A percentile compares a stretch with the other conserved stretches of the same genome.
Conservation (phyloP, 2,797 vertebrate genomes). For the Pogonophryne albipinna region DNA sequence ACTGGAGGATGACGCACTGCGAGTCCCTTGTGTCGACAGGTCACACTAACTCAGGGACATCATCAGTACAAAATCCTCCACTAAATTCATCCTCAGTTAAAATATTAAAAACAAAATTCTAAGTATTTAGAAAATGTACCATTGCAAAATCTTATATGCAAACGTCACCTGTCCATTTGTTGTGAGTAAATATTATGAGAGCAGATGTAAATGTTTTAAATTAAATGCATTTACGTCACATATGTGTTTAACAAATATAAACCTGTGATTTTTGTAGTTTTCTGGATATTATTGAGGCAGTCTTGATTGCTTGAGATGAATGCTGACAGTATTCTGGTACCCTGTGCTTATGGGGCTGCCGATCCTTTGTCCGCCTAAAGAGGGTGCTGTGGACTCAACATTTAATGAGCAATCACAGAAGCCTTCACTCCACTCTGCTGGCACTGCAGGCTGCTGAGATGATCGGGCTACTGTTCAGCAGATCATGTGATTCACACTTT, state of each 20-base stretch:
- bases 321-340: slow-evolving; percentile 21
- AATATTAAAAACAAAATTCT: background rate
- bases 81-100: background rate
- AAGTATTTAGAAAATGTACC: background rate
- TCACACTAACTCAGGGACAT: slow-evolving; percentile 61
- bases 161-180: background rate
- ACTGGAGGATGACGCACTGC: slow-evolving; percentile 15
- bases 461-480: slow-evolving; percentile 61
- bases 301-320: slow-evolving; percentile 17
- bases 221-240: background rate
- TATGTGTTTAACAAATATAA: background rate
- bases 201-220: background rate
- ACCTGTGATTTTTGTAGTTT: slow-evolving; percentile 4
- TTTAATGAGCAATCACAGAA: slow-evolving; percentile 78
- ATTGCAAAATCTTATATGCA: slow-evolving; percentile 5
- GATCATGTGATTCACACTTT: slow-evolving; percentile 78
- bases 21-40: slow-evolving; percentile 57
- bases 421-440: slow-evolving; percentile 52
- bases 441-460: slow-evolving; percentile 55
- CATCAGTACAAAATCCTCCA: slow-evolving; percentile 5
- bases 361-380: slow-evolving; percentile 76
- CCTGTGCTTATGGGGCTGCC: slow-evolving; percentile 34
- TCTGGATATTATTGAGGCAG: background rate
- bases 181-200: background rate
- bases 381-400: slow-evolving; percentile 85